Base-by-base conservation (phyloP, 2,113 vertebrate genomes). In the Sterrhoptilus dennistouni region DNA sequence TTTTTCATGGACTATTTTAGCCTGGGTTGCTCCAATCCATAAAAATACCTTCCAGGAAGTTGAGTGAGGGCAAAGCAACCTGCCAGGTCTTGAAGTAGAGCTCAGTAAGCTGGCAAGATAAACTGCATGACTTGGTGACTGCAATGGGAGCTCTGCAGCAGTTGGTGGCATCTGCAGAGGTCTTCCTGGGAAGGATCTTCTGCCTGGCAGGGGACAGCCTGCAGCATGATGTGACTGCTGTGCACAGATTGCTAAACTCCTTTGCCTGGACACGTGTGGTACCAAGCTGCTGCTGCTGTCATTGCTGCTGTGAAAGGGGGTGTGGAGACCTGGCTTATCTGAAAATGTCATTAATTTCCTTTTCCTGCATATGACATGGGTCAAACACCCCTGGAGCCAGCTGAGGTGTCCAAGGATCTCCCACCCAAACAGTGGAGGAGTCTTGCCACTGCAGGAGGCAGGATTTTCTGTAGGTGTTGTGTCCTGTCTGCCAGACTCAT, bases 101-200 rank as follows among this genome's bases (percentile, higher is more conserved):
- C 49, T 92, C 28, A 21, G 28, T 23, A 29, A 75, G 14, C 20
- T 75, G 63, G 6, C 9, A 36, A 28, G 36, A 90, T 18, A n/a
- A 76, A 38, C 24, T 13, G 5, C 3, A 1, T 28, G 9, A 35
- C 0, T 7, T 47, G 21, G 33, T 35, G 65, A 42, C 20, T 47
- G 38, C 49, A 38, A 0, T 3, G 54, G 54, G 54, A 69, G 33
- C 50, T 38, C 54, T 81, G 64, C 54, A 50, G 64, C 49, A 28
- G 35, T 5, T 61, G 70, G 50, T 56, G 65, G 11, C 54, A 60
- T 7, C 50, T 56, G 36, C 64, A 31, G 23, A 64, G 11, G 1
- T 83, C 11, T 14, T 33, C 13, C 8, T 64, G 44, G 22, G 31
- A 74, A 57, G 45, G 64, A 69, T 22, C 36, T 81, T 65, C 44